Conservation (phyloP, 2,888 invertebrate species). For the Crepidodera aurea region DNA sequence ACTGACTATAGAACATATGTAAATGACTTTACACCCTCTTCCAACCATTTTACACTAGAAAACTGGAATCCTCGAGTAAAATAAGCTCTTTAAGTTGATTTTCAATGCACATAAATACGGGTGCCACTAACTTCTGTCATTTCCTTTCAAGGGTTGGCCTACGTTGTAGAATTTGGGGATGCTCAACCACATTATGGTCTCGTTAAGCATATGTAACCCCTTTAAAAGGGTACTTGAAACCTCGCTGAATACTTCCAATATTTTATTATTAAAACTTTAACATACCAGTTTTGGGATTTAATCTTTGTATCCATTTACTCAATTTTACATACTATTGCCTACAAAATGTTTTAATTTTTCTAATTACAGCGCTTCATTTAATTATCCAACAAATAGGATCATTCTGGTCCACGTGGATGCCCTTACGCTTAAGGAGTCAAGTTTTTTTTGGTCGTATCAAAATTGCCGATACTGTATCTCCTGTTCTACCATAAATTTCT, state of each 20-base stretch:
- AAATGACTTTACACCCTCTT: slow-evolving; percentile 33
- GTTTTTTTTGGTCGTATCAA: no score
- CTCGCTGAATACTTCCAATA: background rate
- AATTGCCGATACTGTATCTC: no score
- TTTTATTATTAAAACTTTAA: slow-evolving; percentile 12
- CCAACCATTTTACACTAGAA: slow-evolving; percentile 18
- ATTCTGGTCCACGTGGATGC: no score
- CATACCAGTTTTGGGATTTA: no score
- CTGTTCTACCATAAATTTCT: no score
- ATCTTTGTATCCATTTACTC: no score
- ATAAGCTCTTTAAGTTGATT: slow-evolving; percentile 14
- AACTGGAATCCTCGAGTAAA: slow-evolving; percentile 20
- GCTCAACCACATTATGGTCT: slow-evolving; percentile 4
- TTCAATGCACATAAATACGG: slow-evolving; percentile 26
- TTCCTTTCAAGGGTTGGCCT: slow-evolving; percentile 22
- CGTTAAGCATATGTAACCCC: slow-evolving; percentile 19
- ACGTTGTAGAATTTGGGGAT: slow-evolving; percentile 20
- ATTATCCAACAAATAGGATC: no score
- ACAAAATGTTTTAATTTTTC: no score
- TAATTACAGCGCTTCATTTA: no score
- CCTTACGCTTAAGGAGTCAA: no score
- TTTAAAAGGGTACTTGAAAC: slow-evolving; percentile 5
- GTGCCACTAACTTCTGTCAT: slow-evolving; percentile 25
- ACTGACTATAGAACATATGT: slow-evolving; percentile 34
- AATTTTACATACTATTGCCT: no score